Evolutionary conservation across 2,888 invertebrate genomes (phyloP).

Genomic region (Ptilodon capucinus): DNA sequence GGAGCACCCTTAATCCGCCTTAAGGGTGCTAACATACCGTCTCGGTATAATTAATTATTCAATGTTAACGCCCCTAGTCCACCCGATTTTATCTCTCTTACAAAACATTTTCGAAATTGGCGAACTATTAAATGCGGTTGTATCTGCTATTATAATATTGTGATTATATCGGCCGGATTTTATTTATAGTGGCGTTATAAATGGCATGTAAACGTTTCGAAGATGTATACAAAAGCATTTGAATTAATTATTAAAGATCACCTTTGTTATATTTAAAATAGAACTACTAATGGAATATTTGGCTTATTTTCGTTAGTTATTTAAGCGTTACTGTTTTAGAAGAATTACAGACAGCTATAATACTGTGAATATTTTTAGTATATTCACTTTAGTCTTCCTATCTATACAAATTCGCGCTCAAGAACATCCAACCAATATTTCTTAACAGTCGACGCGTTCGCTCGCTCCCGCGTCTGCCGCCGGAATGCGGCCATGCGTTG

Average conservation of each 20-base stretch:
- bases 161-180: conserved; percentile 18
- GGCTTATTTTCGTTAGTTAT: no score
- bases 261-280: no score
- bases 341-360: no score
- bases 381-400: no score
- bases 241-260: not conserved
- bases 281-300: no score
- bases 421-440: not conserved
- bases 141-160: conserved; percentile 26
- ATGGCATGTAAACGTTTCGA: not conserved
- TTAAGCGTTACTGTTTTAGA: no score
- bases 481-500: conserved; percentile 65
- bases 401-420: no score
- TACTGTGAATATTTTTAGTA: no score
- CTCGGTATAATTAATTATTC: conserved; percentile 47
- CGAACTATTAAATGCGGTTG: conserved; percentile 46
- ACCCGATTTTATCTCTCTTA: conserved; percentile 40
- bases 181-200: conserved; percentile 1
- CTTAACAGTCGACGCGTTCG: conserved; percentile 30
- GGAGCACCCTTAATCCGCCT: conserved; percentile 7
- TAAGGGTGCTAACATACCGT: conserved; percentile 22
- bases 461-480: conserved; percentile 34
- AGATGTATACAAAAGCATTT: not conserved
- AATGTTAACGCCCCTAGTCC: conserved; percentile 32
- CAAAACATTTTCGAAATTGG: conserved; percentile 58